Conservation (phyloP, 2,797 vertebrate species). For the Tympanoctomys barrerae region DNA sequence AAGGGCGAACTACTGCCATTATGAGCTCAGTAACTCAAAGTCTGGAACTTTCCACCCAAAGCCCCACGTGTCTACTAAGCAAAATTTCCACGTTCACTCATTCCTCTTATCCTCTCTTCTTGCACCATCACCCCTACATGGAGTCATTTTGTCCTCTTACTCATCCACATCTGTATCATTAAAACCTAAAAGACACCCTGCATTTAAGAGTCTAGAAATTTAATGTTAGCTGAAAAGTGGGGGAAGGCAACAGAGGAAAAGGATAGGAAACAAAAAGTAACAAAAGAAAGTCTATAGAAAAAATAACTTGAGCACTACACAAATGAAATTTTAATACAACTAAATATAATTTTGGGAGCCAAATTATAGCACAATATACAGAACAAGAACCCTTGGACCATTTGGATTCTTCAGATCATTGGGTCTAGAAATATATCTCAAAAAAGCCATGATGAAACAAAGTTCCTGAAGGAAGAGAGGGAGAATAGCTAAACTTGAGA, state of each 20-base stretch:
- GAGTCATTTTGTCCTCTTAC: background rate
- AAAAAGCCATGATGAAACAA: background rate
- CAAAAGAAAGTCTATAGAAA: background rate
- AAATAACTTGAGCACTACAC: background rate
- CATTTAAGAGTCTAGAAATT: background rate
- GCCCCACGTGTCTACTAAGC: background rate
- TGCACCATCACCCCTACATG: background rate
- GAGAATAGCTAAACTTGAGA: background rate
- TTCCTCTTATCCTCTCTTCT: background rate
- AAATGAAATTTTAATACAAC: background rate
- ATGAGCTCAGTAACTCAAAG: background rate
- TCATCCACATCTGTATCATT: background rate
- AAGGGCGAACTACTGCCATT: background rate
- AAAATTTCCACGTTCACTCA: background rate
- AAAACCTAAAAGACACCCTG: background rate
- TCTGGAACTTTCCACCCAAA: background rate
- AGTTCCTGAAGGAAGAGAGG: slow-evolving; percentile 34
- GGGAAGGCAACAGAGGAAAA: background rate
- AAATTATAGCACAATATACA: background rate
- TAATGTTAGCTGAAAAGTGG: background rate
- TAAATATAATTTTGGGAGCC: background rate
- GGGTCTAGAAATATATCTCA: slow-evolving; percentile 14
- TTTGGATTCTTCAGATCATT: background rate
- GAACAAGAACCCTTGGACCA: background rate
- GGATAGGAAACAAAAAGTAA: background rate